phyloP scores from a whole-genome alignment of 1,140 invertebrate genomes.

The Pygmarrhopalites habei region DNA sequence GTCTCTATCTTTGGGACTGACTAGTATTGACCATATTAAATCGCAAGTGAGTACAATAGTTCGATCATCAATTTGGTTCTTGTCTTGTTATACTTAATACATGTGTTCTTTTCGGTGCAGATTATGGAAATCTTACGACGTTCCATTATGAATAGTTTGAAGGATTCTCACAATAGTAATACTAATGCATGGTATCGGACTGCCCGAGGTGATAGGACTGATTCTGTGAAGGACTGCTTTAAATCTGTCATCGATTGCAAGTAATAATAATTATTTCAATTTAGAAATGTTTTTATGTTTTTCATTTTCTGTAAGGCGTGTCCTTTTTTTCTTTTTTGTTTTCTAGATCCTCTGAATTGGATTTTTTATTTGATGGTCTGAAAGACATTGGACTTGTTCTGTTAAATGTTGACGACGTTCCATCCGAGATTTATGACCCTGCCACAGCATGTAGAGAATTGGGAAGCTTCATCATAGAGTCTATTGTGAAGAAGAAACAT shows the following conservation, averaged over 20 bases:
- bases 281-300: neutral
- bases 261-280: constrained; percentile 7
- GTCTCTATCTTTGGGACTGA: constrained; percentile 21
- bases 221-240: neutral
- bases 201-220: neutral
- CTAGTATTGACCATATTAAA: constrained; percentile 18
- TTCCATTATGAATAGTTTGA: constrained; percentile 6
- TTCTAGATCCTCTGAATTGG: constrained; percentile 24
- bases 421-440: neutral
- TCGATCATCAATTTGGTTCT: neutral
- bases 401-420: constrained; percentile 9
- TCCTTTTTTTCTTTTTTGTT: neutral
- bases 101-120: neutral
- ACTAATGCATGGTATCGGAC: neutral
- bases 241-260: constrained; percentile 10
- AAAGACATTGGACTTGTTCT: constrained; percentile 26
- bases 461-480: constrained; percentile 16
- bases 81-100: neutral
- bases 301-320: neutral
- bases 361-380: constrained; percentile 32
- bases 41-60: constrained; percentile 17
- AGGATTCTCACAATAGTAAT: neutral
- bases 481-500: constrained; percentile 19
- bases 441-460: constrained; percentile 14
- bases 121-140: neutral